phyloP scores from a whole-genome alignment of 2,797 vertebrate species.

The Myripristis murdjan region DNA sequence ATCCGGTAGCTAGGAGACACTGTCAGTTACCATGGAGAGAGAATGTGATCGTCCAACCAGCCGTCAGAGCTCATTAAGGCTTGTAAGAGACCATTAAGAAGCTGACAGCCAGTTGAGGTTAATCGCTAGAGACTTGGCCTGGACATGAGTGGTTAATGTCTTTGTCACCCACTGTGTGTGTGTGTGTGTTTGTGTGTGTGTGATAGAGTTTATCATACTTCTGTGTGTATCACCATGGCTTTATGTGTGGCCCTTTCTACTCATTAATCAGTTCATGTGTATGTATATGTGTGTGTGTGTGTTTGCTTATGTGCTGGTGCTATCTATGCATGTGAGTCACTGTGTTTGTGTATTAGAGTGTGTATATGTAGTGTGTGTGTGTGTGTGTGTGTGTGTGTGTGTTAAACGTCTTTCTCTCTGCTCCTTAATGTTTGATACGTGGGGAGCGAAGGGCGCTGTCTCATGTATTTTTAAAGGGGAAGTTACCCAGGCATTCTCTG shows the following conservation, averaged over 20 bases:
- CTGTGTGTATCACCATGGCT: background rate
- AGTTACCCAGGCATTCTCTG: conserved; percentile 47
- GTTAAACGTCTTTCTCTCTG: conserved; percentile 32
- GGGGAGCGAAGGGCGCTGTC: conserved; percentile 56
- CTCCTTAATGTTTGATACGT: conserved; percentile 69
- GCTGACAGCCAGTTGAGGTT: background rate
- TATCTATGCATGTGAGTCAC: background rate
- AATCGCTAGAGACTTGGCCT: background rate
- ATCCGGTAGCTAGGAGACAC: no score
- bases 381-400: conserved; percentile 6
- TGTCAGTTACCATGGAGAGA: no score
- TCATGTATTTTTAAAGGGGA: conserved; percentile 71
- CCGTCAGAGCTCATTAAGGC: background rate
- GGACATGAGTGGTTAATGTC: no score
- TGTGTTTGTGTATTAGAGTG: background rate
- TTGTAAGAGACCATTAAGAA: conserved; percentile 5
- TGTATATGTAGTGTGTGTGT: background rate
- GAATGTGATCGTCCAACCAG: no score
- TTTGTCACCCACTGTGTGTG: background rate
- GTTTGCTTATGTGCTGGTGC: background rate
- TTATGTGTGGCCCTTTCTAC: background rate
- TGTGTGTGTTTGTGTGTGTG: background rate
- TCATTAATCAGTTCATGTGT: no score
- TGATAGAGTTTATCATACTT: no score
- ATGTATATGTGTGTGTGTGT: no score